Base-by-base conservation (phyloP, 1,140 invertebrate species). In the Cryptotermes secundus region DNA sequence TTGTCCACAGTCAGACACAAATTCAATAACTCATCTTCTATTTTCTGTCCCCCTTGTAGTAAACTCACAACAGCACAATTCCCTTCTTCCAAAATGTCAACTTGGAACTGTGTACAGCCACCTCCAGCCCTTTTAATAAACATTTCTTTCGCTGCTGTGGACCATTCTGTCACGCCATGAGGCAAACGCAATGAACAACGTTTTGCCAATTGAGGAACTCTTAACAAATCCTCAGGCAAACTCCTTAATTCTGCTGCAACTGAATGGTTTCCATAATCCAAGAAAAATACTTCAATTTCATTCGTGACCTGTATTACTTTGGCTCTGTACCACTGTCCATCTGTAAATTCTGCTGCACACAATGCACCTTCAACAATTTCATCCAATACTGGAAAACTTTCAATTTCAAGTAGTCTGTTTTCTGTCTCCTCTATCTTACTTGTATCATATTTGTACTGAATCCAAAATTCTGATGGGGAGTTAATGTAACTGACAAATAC, bases 221-320 rank as follows among this genome's bases (percentile, higher is more conserved):
- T 88, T 36, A 93, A 91, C 9, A 95, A 88, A 84, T 94, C 92
- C 83, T 93, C 91, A 2, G 94, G 94, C 34, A 95, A 88, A 86
- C 90, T 90, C 42, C 92, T 88, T 53, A 95, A 88, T 87, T 92
- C 91, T 35, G 90, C 91, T 0, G 92, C 91, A 14, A 91, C 90
- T 22, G 93, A 92, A 0, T 92, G 92, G 88, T 95, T 95, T 35
- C 94, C 95, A 87, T 95, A 95, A 89, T 96, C 95, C 88, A 95
- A 92, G 86, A 94, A 95, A 2, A 93, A 87, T 2, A 95, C 93
- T 89, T 94, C 93, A 10, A 87, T 86, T 72, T 86, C 90, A 6
- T 93, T 92, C 3, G 92, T 91, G 79, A 93, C 91, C 14, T 92
- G 91, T 38, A 95, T 88, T 59, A 95, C 90, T 87, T 93, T 91